Evolutionary conservation across 2,797 vertebrate genomes (phyloP).

Genomic region (Carduelis carduelis): DNA sequence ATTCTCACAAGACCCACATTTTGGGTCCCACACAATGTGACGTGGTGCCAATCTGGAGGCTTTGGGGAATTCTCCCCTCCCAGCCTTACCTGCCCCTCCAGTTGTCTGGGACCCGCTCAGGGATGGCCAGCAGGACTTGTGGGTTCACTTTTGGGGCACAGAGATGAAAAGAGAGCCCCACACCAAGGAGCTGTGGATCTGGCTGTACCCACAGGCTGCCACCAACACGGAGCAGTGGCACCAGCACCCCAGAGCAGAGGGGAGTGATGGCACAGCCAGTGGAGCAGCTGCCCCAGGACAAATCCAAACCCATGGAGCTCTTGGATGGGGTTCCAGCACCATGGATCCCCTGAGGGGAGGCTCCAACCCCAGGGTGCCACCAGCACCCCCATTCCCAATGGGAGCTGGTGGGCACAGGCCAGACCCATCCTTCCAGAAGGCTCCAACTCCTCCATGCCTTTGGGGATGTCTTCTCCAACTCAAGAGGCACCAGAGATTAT

Average conservation of each 20-base stretch:
- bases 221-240: neutral
- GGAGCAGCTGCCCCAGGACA: neutral
- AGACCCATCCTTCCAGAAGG: neutral
- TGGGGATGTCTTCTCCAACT: neutral
- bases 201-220: neutral
- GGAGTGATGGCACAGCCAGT: fast-evolving
- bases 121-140: neutral
- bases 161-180: neutral
- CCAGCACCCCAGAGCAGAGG: fast-evolving
- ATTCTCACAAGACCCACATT: fast-evolving
- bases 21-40: fast-evolving
- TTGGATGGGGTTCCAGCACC: neutral
- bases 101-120: neutral
- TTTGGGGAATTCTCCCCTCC: neutral
- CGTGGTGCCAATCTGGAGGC: fast-evolving
- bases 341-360: too few relatives aligned
- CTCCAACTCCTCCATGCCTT: neutral
- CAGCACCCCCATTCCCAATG: fast-evolving
- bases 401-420: fast-evolving
- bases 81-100: neutral
- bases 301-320: fast-evolving
- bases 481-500: neutral
- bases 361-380: neutral
- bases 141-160: neutral
- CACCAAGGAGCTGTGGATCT: neutral